Evolutionary conservation across 2,888 invertebrate species (phyloP).

Genomic region (Lacanobia oleracea): DNA sequence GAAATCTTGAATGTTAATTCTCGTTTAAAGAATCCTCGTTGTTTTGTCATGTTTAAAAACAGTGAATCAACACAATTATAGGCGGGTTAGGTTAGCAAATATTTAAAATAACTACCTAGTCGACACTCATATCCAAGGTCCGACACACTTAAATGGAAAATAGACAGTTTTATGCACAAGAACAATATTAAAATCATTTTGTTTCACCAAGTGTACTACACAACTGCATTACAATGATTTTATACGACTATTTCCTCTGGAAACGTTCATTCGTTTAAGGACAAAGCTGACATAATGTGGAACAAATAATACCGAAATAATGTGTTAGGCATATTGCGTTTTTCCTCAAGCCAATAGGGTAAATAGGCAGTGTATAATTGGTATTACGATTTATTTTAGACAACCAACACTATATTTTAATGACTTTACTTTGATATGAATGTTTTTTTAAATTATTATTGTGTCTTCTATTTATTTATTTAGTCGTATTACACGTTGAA

Average conservation of each 20-base stretch:
- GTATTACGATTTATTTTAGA: constrained; percentile 1
- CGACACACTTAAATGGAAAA: constrained; percentile 34
- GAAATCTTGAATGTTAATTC: too few relatives aligned
- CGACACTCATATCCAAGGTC: constrained; percentile 21
- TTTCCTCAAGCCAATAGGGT: constrained; percentile 29
- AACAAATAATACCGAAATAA: constrained; percentile 1
- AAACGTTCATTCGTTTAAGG: constrained; percentile 19
- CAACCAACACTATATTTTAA: neutral
- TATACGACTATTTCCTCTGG: constrained; percentile 10
- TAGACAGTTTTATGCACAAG: constrained; percentile 29
- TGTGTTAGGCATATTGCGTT: neutral
- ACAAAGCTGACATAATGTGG: constrained; percentile 11
- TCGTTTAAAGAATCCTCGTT: neutral
- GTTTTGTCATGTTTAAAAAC: neutral
- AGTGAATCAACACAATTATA: too few relatives aligned
- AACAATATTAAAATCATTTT: constrained; percentile 38
- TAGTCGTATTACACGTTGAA: too few relatives aligned
- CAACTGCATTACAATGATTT: neutral
- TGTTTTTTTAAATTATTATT: too few relatives aligned
- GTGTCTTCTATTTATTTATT: too few relatives aligned
- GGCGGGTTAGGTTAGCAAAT: neutral
- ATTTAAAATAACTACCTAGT: neutral
- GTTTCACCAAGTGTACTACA: constrained; percentile 5
- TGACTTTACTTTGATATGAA: too few relatives aligned
- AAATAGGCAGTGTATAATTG: constrained; percentile 6